Base-by-base conservation (phyloP, 2,888 invertebrate genomes). In the Automeris io region DNA sequence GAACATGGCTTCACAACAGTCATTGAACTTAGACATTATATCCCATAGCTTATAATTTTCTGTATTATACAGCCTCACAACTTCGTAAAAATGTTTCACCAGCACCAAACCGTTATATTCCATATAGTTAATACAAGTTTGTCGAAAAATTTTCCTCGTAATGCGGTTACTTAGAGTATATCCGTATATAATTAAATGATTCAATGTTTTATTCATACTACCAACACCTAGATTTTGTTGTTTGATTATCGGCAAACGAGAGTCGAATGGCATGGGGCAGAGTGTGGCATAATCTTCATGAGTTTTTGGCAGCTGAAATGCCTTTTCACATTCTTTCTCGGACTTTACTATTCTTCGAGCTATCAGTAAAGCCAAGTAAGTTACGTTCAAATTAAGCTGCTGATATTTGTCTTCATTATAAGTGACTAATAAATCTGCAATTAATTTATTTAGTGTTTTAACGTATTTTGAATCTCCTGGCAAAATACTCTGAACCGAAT, bases 321-420 rank as follows among this genome's bases (percentile, higher is more conserved):
- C 31, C 11, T 23, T 31, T 8, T 2, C 16, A 11, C 21, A 37
- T 16, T 21, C 11, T 5, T 29, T 8, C 5, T 31, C 16, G 1
- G 16, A 22, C 23, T 37, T 37, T 18, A 37, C 29, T 2, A 35
- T 12, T 9, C 23, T 31, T 5, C 37, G 22, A 7, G 23, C 9
- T 7, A 37, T 8, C 2, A 37, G 16, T 9, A 37, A 22, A n/a
- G 23, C 16, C 11, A 37, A 9, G 11, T 37, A 37, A 1, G 37
- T 37, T 2, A 37, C 37, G 11, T 37, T 37, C 18, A 32, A 8
- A 23, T 37, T 37, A 5, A 37, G 31, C 12, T 37, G 37, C 18
- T 18, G 31, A 11, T 37, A 37, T 32, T 32, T 37, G 5, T 13
- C 6, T 13, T 37, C 37, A 2, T 16, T 22, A 23, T 37, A 37